Conservation (phyloP, 2,113 vertebrate genomes). For the Hippocampus mohnikei region DNA sequence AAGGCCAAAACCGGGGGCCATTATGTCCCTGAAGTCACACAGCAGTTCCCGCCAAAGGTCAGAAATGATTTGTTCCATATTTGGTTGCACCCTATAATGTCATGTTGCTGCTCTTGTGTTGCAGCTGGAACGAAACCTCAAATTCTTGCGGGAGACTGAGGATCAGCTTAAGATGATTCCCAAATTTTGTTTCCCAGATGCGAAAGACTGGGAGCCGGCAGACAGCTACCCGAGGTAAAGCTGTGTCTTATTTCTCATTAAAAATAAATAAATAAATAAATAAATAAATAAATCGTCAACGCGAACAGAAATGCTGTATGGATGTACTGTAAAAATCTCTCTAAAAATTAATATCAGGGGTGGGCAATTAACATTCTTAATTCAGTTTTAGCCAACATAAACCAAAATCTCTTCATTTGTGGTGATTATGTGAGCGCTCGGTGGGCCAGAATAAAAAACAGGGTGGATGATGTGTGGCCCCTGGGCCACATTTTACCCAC, state of each 20-base stretch:
- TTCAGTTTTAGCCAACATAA: too few relatives aligned
- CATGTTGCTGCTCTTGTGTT: neutral
- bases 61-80: neutral
- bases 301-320: too few relatives aligned
- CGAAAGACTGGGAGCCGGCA: slow-evolving; percentile 84
- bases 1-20: slow-evolving; percentile 77
- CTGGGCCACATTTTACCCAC: neutral
- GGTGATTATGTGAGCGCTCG: too few relatives aligned
- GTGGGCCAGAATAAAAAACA: neutral
- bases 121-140: slow-evolving; percentile 85
- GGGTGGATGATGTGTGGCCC: neutral
- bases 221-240: slow-evolving; percentile 81
- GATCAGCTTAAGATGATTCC: slow-evolving; percentile 89
- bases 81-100: neutral
- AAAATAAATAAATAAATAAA: too few relatives aligned
- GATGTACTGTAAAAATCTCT: too few relatives aligned
- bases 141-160: slow-evolving; percentile 86
- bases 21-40: slow-evolving; percentile 83
- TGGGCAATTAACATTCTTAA: too few relatives aligned
- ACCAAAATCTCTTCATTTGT: too few relatives aligned
- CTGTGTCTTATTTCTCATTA: too few relatives aligned
- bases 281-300: too few relatives aligned
- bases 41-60: slow-evolving; percentile 89
- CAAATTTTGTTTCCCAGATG: slow-evolving; percentile 90
- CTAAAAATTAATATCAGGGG: too few relatives aligned